phyloP scores from a whole-genome alignment of 2,888 invertebrate species.

The Ceratothoa steindachneri region DNA sequence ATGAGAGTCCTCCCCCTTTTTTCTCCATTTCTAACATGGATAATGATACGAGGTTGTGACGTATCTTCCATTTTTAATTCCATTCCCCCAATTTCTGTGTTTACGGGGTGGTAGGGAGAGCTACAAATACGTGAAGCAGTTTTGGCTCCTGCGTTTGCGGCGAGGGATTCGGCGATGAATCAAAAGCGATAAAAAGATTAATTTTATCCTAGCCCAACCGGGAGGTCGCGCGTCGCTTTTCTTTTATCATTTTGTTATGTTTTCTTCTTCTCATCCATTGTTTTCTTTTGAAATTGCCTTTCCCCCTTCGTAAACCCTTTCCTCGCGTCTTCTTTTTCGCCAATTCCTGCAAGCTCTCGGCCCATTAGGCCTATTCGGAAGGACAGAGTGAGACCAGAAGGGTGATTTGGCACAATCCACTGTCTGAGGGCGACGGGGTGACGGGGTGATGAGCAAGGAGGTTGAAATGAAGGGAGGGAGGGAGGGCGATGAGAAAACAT shows the following conservation, averaged over 20 bases:
- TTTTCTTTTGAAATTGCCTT: not conserved
- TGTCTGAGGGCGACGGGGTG: not conserved
- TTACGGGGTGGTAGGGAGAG: too few species aligned
- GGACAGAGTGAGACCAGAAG: conserved; percentile 10
- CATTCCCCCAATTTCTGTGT: too few species aligned
- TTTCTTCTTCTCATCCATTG: not conserved
- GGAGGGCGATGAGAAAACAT: conserved; percentile 11
- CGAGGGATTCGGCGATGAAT: too few species aligned
- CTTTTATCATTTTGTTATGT: not conserved
- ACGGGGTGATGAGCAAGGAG: conserved; percentile 3
- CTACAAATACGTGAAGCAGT: too few species aligned
- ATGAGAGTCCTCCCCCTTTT: too few species aligned
- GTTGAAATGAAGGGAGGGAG: not conserved
- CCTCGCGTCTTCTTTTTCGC: conserved; percentile 1
- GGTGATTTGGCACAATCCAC: conserved; percentile 3
- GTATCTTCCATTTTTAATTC: too few species aligned
- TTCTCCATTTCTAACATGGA: too few species aligned
- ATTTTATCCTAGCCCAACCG: not conserved
- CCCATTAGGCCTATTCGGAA: conserved; percentile 12
- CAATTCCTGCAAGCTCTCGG: conserved; percentile 2
- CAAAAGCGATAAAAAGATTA: not conserved
- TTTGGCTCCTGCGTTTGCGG: too few species aligned
- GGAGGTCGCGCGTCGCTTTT: not conserved
- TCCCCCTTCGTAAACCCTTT: conserved; percentile 7
- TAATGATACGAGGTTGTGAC: too few species aligned